Base-by-base conservation (phyloP, 2,113 vertebrate species). In the Oncorhynchus masou region DNA sequence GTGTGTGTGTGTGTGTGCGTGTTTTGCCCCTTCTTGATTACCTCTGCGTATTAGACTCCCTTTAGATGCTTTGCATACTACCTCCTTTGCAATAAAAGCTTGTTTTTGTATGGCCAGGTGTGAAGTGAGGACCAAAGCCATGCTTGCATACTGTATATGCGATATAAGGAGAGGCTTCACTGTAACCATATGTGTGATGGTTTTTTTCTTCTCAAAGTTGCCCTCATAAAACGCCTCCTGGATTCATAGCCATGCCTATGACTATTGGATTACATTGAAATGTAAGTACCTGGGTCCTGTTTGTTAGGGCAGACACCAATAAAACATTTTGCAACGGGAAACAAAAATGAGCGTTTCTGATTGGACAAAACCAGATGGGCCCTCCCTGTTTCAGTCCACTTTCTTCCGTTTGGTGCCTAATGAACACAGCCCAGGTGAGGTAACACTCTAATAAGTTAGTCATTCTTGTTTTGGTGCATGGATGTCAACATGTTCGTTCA, bases 71-170 rank as follows among this genome's bases (percentile, higher is more conserved):
- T 90, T 90, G 91, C 91, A 94, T 83, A 78, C 74, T 85, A 95
- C 95, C 95, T 97, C 94, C 95, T 95, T 90, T 91, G 88, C 87
- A 81, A 85, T 88, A 87, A 88, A 84, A 91, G 88, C 86, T 87
- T 77, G 39, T 81, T 84, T 89, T 51, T 67, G 9, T 64, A 22
- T 4, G 87, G 60, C 59, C 88, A 78, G 90, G 77, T 74, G 86
- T 79, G 77, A 91, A 89, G 90, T 80, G 74, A 90, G 90, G 89
- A 87, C 88, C 86, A 90, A 87, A 84, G 91, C 92, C 91, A 78
- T 84, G 82, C 73, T 39, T 91, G 83, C 88, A 89, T 90, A 90
- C 88, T 84, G 76, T 87, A 54, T 19, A 19, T 16, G 1, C 2
- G 39, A 45, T 45, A 45, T 45, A 85, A 84, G 81, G 85, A 74